phyloP scores from a whole-genome alignment of 2,113 vertebrate genomes.

The Brienomyrus brachyistius region DNA sequence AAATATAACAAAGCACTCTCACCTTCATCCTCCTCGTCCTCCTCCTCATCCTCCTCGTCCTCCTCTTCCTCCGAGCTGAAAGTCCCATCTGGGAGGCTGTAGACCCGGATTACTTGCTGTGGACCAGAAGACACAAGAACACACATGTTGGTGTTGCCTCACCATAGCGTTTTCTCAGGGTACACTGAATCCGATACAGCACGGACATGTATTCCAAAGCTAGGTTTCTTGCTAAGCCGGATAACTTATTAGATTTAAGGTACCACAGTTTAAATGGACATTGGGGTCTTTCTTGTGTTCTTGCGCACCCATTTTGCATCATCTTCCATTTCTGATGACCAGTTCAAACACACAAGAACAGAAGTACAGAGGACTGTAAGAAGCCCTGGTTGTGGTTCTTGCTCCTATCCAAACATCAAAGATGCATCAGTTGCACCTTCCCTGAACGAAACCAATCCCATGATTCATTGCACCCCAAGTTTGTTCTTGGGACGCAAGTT shows the following conservation, averaged over 20 bases:
- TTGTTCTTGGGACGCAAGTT: neutral
- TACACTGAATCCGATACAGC: neutral
- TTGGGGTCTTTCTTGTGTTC: neutral
- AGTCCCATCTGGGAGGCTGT: constrained; percentile 93
- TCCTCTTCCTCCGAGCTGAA: constrained; percentile 98
- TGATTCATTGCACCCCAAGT: neutral
- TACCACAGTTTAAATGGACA: neutral
- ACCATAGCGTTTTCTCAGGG: neutral
- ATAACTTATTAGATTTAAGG: neutral
- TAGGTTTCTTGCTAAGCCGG: neutral
- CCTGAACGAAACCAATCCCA: neutral
- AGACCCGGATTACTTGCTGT: constrained; percentile 94
- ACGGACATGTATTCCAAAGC: neutral
- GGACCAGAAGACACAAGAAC: neutral
- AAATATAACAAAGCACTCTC: neutral
- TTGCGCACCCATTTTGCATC: neutral
- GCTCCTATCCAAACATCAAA: neutral
- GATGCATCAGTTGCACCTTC: neutral
- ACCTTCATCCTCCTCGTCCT: constrained; percentile 85
- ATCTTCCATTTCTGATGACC: neutral
- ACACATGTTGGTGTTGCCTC: neutral
- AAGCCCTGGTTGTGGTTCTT: neutral
- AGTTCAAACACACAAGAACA: neutral
- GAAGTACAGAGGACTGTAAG: neutral
- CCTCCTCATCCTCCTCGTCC: constrained; percentile 93